These are phyloP conservation scores for Yponomeuta sedellus DNA, from an alignment of 2,888 invertebrate genomes.

Conservation along the genomic window DNA sequence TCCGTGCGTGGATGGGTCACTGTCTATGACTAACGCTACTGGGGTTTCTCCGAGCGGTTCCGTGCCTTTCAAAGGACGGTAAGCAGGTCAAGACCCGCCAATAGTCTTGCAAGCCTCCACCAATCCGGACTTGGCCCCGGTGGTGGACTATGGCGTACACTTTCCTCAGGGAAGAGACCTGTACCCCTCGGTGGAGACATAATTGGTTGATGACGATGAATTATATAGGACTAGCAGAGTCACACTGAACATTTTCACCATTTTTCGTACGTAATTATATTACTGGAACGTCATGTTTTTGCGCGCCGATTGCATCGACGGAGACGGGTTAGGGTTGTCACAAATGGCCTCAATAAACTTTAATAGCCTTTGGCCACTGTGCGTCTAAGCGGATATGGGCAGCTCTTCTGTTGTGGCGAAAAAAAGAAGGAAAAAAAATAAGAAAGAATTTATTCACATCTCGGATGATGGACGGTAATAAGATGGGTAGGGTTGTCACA, in stretches of 20 bases:
- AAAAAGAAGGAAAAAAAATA: neutral
- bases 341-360: neutral
- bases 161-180: too few relatives aligned
- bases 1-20: too few relatives aligned
- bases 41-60: too few relatives aligned
- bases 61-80: too few relatives aligned
- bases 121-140: too few relatives aligned
- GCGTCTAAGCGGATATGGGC: neutral
- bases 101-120: too few relatives aligned
- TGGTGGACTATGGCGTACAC: too few relatives aligned
- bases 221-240: conserved; percentile 22
- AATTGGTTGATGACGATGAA: too few relatives aligned
- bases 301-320: neutral
- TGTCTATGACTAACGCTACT: too few relatives aligned
- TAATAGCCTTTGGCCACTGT: neutral
- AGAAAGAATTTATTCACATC: neutral
- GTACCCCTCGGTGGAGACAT: too few relatives aligned
- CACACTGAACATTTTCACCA: conserved; percentile 29
- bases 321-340: neutral
- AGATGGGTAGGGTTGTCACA: neutral
- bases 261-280: neutral
- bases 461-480: conserved; percentile 3
- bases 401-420: neutral
- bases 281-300: neutral
- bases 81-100: too few relatives aligned